phyloP scores from a whole-genome alignment of 2,888 invertebrate species.

The Steinernema hermaphroditum region DNA sequence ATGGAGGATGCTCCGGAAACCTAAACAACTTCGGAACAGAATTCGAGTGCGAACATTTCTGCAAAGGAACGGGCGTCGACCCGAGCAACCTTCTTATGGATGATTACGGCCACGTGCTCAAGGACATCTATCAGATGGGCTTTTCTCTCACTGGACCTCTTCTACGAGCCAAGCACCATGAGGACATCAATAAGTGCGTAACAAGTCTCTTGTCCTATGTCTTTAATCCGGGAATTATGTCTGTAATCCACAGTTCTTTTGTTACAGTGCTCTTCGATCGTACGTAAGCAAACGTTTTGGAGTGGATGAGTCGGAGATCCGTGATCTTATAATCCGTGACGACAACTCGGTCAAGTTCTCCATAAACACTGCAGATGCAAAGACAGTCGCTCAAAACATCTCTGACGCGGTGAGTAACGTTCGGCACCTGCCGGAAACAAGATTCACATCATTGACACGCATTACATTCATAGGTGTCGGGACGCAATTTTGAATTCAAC shows the following conservation, averaged over 20 bases:
- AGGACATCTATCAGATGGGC: constrained; percentile 50
- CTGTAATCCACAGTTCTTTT: too few relatives aligned
- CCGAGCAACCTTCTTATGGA: constrained; percentile 44
- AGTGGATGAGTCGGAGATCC: constrained; percentile 39
- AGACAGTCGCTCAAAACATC: constrained; percentile 47
- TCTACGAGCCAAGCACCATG: constrained; percentile 38
- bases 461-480: constrained; percentile 25
- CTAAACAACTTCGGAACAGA: constrained; percentile 57
- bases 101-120: constrained; percentile 39
- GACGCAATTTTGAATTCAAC: constrained; percentile 41
- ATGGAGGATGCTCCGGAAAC: constrained; percentile 62
- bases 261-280: constrained; percentile 39
- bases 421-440: too few relatives aligned
- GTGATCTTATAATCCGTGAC: constrained; percentile 48
- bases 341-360: constrained; percentile 55
- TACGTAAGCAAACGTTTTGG: constrained; percentile 36
- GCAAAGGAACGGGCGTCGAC: constrained; percentile 50
- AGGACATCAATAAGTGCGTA: constrained; percentile 44
- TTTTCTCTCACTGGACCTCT: constrained; percentile 55
- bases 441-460: not conserved
- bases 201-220: not conserved
- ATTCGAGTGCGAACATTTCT: constrained; percentile 52
- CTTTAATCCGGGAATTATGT: not conserved
- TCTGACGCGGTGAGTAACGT: constrained; percentile 48
- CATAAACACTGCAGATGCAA: constrained; percentile 50